Percentiles rank a stretch among this genome's conserved stretches.
Evolutionary conservation across 2,113 vertebrate species (phyloP).

Genomic region (Crocuta crocuta): DNA sequence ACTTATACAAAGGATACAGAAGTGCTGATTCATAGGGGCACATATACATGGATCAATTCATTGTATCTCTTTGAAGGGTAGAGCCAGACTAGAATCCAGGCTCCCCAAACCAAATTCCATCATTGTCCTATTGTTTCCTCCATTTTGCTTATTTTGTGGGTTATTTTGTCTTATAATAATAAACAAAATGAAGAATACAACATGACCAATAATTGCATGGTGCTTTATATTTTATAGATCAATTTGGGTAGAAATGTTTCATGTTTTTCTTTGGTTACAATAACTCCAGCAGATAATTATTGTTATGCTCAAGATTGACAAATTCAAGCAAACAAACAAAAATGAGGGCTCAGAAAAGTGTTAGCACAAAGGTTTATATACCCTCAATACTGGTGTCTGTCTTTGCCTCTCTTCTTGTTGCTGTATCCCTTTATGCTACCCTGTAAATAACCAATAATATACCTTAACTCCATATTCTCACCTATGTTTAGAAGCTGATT

Average conservation of each 20-base stretch:
- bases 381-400: not conserved
- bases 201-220: not conserved
- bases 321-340: not conserved
- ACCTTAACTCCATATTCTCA: not conserved
- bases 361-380: not conserved
- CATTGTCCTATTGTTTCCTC: not conserved
- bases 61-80: not conserved
- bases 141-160: not conserved
- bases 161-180: not conserved
- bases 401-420: not conserved
- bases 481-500: not conserved
- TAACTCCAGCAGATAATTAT: not conserved
- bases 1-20: no score
- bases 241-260: not conserved
- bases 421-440: not conserved
- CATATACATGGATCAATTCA: not conserved
- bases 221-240: not conserved
- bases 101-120: not conserved
- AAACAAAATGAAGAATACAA: not conserved
- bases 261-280: not conserved
- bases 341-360: not conserved
- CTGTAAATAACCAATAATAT: not conserved
- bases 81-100: not conserved
- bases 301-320: not conserved
- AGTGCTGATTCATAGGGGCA: no score